A percentile compares a stretch with the other conserved stretches of the same genome.
These are phyloP conservation scores for Punctoribates punctum DNA, from an alignment of 2,888 invertebrate genomes.

Conservation along the genomic window DNA sequence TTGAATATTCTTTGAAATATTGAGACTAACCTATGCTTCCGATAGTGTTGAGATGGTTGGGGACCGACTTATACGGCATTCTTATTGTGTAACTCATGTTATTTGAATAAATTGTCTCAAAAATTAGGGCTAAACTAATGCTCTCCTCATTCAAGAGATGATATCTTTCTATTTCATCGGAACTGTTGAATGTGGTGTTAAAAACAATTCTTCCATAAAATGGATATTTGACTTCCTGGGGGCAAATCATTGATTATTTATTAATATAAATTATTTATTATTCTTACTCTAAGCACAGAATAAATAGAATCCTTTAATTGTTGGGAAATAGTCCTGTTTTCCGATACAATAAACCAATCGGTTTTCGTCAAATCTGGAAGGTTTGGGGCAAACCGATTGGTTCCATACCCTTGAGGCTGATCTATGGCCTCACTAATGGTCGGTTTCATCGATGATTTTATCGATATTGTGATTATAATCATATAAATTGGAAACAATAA, in stretches of 20 bases:
- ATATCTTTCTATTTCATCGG: background rate
- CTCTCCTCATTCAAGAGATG: background rate
- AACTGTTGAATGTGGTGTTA: background rate
- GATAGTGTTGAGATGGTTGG: background rate
- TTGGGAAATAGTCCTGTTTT: background rate
- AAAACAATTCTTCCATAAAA: background rate
- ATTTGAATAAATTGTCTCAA: background rate
- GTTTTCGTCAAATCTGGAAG: background rate
- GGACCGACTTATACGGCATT: conserved; percentile 14
- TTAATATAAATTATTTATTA: background rate
- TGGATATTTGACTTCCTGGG: background rate
- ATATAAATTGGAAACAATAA: conserved; percentile 27
- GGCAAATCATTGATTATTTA: background rate
- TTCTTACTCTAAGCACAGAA: too few relatives aligned
- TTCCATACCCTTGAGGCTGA: background rate
- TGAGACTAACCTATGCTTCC: background rate
- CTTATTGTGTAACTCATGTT: conserved; percentile 25
- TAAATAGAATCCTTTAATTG: too few relatives aligned
- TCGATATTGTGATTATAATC: background rate
- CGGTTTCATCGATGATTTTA: background rate
- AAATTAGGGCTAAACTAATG: conserved; percentile 31
- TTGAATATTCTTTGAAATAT: background rate
- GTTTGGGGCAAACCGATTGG: background rate
- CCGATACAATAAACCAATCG: background rate
- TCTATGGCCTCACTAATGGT: background rate